A percentile compares a stretch with the other conserved stretches of the same genome.
Conservation (phyloP, 2,797 vertebrate species). For the Limosa lapponica region DNA sequence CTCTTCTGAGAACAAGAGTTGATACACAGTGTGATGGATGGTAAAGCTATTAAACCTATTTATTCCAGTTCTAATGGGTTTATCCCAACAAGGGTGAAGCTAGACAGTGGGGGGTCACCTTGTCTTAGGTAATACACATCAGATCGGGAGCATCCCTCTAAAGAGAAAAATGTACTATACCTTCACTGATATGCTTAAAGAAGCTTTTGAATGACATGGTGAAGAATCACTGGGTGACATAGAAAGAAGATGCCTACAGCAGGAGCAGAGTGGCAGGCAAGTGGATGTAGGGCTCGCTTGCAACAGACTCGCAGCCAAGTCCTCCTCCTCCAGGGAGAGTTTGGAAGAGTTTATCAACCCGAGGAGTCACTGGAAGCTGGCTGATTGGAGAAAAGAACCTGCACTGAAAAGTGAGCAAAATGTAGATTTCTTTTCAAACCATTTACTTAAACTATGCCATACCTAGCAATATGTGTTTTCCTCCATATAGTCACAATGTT, state of each 20-base stretch:
- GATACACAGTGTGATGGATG: background rate
- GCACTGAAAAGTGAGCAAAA: background rate
- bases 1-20: background rate
- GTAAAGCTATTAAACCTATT: slow-evolving; percentile 15
- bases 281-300: background rate
- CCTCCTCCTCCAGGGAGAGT: background rate
- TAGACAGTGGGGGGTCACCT: background rate
- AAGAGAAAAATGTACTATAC: background rate
- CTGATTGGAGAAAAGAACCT: background rate
- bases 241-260: background rate
- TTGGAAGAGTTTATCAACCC: background rate
- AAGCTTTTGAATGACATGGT: background rate
- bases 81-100: background rate
- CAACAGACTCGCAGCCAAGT: background rate
- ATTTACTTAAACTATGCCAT: background rate
- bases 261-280: background rate
- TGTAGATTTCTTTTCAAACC: background rate
- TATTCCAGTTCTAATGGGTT: background rate
- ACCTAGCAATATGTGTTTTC: background rate
- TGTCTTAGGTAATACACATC: background rate
- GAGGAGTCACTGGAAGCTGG: background rate
- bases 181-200: background rate
- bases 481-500: background rate
- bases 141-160: background rate
- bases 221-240: background rate